phyloP scores from a whole-genome alignment of 2,797 vertebrate genomes.

The Naso thynnoides region DNA sequence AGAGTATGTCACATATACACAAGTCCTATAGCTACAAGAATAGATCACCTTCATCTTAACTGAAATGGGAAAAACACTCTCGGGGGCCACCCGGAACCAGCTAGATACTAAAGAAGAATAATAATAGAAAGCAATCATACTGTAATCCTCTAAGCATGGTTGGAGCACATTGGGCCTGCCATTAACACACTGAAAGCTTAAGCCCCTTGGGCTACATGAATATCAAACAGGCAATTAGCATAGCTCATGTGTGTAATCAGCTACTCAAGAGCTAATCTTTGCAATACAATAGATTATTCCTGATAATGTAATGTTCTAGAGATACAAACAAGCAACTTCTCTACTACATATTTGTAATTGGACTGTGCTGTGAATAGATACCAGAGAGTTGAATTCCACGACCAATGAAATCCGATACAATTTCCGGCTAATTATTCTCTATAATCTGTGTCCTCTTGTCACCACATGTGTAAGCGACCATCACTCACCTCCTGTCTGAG shows the following conservation, averaged over 20 bases:
- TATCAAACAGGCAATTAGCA: conserved; percentile 82
- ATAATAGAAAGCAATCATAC: conserved; percentile 80
- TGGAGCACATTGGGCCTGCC: conserved; percentile 57
- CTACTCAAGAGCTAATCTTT: conserved; percentile 63
- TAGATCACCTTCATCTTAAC: conserved; percentile 21
- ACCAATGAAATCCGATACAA: conserved; percentile 28
- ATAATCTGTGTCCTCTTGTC: conserved; percentile 27
- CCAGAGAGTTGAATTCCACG: conserved; percentile 36
- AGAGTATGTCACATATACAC: conserved; percentile 25
- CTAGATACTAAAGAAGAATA: conserved; percentile 54
- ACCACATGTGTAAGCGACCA: neutral
- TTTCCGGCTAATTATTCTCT: conserved; percentile 36
- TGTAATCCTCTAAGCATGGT: conserved; percentile 72
- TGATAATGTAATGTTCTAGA: conserved; percentile 62
- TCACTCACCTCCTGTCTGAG: conserved; percentile 22
- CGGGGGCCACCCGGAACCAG: conserved; percentile 54
- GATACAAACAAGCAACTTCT: conserved; percentile 62
- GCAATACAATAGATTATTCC: conserved; percentile 67
- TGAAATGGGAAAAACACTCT: conserved; percentile 28
- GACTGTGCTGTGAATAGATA: conserved; percentile 26
- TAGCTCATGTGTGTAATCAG: conserved; percentile 80
- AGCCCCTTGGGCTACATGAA: conserved; percentile 78
- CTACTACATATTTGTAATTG: conserved; percentile 42
- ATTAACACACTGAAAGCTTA: conserved; percentile 71
- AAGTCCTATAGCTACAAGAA: conserved; percentile 9